These are phyloP conservation scores for Paracentrotus lividus DNA, from an alignment of 53 echinoderm and acorn worm species.

Conservation along the genomic window DNA sequence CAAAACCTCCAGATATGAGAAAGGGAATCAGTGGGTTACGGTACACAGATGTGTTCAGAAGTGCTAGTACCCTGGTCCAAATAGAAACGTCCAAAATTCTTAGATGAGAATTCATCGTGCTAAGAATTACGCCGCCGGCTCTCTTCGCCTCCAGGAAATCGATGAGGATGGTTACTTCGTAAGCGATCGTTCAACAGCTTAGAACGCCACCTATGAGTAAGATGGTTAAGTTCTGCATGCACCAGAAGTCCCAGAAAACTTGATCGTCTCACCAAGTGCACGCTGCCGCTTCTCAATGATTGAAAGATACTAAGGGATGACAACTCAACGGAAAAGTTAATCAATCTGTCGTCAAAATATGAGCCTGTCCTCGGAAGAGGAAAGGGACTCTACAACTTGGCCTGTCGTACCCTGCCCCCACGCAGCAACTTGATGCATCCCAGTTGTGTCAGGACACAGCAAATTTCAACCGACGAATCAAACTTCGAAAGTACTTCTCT, in stretches of 20 bases:
- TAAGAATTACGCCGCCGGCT: background rate
- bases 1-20: too few species aligned
- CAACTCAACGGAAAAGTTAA: background rate
- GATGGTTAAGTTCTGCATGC: too few species aligned
- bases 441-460: background rate
- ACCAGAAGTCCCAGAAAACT: too few species aligned
- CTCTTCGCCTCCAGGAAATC: background rate
- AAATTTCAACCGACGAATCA: background rate
- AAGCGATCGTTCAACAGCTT: too few species aligned
- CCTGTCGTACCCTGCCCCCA: conserved; percentile 21
- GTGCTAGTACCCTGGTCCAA: too few species aligned
- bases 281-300: too few species aligned
- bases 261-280: too few species aligned
- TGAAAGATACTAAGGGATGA: background rate
- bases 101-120: background rate
- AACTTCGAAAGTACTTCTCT: background rate
- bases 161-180: too few species aligned
- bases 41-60: too few species aligned
- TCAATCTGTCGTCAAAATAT: conserved; percentile 21
- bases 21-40: too few species aligned
- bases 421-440: background rate
- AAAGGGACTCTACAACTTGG: conserved; percentile 26
- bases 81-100: too few species aligned
- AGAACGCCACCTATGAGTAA: too few species aligned
- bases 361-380: background rate